These are phyloP conservation scores for Azemiops feae DNA, from an alignment of 2,113 vertebrate species.

Conservation along the genomic window DNA sequence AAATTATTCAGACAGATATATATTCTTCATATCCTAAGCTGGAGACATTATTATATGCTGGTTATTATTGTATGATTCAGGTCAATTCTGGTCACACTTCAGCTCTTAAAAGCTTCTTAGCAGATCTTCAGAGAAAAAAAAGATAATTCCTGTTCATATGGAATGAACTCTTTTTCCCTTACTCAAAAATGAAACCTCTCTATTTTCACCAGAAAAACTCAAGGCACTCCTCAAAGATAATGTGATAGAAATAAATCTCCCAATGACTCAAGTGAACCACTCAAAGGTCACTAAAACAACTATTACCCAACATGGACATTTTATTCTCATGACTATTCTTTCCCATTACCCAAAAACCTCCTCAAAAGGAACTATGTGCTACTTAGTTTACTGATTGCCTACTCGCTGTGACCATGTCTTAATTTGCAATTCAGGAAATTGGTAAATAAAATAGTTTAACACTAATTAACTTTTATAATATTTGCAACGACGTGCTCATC, in stretches of 20 bases:
- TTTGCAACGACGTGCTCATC: not conserved
- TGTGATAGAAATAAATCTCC: not conserved
- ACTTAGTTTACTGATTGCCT: not conserved
- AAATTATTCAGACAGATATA: not conserved
- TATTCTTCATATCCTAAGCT: not conserved
- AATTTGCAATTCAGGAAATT: not conserved
- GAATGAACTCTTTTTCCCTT: not conserved
- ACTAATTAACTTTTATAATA: not conserved
- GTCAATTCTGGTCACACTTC: not conserved
- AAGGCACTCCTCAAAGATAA: not conserved
- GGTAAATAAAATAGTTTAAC: not conserved
- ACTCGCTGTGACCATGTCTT: not conserved
- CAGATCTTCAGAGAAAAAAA: not conserved
- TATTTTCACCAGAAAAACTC: not conserved
- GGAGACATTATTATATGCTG: not conserved
- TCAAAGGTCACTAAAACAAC: not conserved
- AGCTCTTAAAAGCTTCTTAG: not conserved
- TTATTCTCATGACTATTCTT: not conserved
- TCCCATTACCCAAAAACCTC: not conserved
- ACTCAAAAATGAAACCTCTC: not conserved
- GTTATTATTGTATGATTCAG: not conserved
- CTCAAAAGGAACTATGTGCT: not conserved
- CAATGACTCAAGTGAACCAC: not conserved
- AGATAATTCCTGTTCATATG: not conserved
- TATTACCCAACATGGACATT: not conserved